phyloP scores from a whole-genome alignment of 2,113 vertebrate species.

The Sturnira hondurensis region DNA sequence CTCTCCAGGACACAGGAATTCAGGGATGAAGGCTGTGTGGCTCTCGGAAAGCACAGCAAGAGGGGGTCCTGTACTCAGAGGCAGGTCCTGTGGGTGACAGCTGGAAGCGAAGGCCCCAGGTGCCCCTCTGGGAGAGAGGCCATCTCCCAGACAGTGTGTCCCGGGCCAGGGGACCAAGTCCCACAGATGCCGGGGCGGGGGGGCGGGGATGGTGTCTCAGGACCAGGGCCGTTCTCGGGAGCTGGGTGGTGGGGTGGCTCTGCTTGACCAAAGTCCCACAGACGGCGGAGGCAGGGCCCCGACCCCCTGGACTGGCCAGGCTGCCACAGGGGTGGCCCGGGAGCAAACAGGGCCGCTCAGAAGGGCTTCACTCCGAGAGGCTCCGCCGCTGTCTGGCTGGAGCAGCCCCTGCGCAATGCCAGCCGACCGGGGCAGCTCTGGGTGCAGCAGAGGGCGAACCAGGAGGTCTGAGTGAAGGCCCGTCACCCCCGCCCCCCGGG shows the following conservation, averaged over 20 bases:
- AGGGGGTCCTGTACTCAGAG: accelerated
- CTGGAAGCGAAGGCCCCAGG: too few relatives aligned
- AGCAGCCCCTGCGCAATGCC: not conserved
- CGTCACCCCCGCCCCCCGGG: not conserved
- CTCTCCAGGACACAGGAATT: not conserved
- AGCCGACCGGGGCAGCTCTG: not conserved
- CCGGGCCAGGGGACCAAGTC: not conserved
- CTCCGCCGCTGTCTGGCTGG: not conserved
- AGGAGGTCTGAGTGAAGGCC: not conserved
- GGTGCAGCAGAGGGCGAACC: not conserved
- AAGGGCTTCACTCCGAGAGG: not conserved
- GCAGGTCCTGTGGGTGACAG: not conserved
- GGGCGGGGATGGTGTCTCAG: not conserved
- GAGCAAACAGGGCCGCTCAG: not conserved
- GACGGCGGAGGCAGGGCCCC: accelerated
- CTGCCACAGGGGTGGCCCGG: not conserved
- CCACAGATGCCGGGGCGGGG: not conserved
- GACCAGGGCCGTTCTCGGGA: not conserved
- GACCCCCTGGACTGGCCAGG: not conserved
- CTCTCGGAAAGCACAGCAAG: not conserved
- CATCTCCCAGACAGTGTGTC: not conserved
- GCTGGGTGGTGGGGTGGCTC: not conserved
- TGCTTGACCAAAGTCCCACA: not conserved
- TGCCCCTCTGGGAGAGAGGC: not conserved
- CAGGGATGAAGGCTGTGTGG: not conserved